A percentile compares a stretch with the other conserved stretches of the same genome.
These are phyloP conservation scores for Pterocles gutturalis DNA, from an alignment of 2,113 vertebrate genomes.

Conservation along the genomic window DNA sequence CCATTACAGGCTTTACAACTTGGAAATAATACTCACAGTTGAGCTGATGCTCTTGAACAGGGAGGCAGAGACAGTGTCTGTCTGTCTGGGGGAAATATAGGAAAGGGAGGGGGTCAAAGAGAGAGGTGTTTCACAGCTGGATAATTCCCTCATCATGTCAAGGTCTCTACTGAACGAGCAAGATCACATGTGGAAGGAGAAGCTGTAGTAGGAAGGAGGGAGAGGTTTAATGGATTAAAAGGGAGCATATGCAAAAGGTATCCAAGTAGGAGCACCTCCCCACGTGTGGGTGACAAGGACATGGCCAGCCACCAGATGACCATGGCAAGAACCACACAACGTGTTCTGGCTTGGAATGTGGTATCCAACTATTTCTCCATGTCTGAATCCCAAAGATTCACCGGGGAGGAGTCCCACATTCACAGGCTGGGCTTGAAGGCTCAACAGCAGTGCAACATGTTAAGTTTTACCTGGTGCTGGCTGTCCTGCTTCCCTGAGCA, in stretches of 20 bases:
- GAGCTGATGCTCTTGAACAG: not conserved
- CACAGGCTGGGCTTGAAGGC: not conserved
- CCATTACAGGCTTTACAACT: not conserved
- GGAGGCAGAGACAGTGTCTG: not conserved
- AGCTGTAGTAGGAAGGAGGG: not conserved
- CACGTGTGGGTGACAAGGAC: accelerated
- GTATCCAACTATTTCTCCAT: not conserved
- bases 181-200: not conserved
- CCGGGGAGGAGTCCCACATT: not conserved
- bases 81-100: not conserved
- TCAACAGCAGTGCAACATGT: accelerated
- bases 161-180: not conserved
- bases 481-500: not conserved
- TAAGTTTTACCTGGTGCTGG: not conserved
- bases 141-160: not conserved
- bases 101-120: accelerated
- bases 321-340: not conserved
- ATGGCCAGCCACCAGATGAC: accelerated
- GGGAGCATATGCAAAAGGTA: not conserved
- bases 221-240: not conserved
- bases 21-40: not conserved
- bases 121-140: not conserved
- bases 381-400: not conserved
- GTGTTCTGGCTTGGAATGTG: accelerated
- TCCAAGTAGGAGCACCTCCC: not conserved